These are phyloP conservation scores for Ceyx cyanopectus DNA, from an alignment of 2,113 vertebrate species.

Conservation along the genomic window DNA sequence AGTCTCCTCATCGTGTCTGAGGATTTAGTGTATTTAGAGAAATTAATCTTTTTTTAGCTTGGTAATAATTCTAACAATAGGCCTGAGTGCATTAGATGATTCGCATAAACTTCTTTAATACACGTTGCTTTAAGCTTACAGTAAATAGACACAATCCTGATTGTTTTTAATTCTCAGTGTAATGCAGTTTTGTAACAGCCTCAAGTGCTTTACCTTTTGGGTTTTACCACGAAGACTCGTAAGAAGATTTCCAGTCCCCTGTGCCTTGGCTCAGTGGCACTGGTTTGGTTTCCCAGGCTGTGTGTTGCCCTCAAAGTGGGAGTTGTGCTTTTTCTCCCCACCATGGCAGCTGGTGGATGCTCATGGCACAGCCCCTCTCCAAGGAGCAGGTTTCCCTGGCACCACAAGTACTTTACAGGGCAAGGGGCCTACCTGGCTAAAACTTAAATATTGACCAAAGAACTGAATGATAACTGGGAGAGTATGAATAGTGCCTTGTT, in stretches of 20 bases:
- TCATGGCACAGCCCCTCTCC: neutral
- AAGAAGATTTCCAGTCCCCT: neutral
- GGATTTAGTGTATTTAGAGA: constrained; percentile 78
- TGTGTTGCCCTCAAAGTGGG: neutral
- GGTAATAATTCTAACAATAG: constrained; percentile 76
- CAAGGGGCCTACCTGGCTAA: neutral
- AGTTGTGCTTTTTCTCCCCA: neutral
- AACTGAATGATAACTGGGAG: fast-evolving
- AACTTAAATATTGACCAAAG: constrained; percentile 71
- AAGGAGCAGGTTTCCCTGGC: neutral
- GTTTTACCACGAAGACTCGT: neutral
- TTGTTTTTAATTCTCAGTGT: constrained; percentile 53
- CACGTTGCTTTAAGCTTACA: constrained; percentile 67
- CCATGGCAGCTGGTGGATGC: neutral
- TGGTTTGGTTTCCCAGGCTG: neutral
- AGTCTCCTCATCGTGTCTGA: constrained; percentile 53
- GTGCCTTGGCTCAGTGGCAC: neutral
- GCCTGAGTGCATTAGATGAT: constrained; percentile 73
- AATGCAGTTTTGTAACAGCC: constrained; percentile 55
- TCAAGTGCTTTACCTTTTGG: constrained; percentile 48
- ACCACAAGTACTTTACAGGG: constrained; percentile 29
- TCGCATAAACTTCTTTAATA: constrained; percentile 77
- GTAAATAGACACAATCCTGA: constrained; percentile 66
- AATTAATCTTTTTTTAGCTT: constrained; percentile 80
- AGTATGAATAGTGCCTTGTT: constrained; percentile 27